These are phyloP conservation scores for Oreohelix idahoensis DNA, from an alignment of 1,140 invertebrate genomes.

Conservation along the genomic window DNA sequence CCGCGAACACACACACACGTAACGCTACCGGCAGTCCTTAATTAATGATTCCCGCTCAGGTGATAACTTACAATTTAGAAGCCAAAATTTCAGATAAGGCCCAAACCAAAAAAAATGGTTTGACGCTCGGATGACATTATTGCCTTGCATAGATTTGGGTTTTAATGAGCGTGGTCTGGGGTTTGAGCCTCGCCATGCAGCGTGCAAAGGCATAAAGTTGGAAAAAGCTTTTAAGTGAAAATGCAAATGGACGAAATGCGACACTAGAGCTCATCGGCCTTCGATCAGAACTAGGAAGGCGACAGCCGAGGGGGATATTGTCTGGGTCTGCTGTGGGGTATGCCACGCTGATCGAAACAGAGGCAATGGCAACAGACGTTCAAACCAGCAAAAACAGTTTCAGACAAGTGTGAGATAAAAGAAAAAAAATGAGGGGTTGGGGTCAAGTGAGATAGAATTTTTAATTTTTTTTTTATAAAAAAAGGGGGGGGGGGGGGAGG, in stretches of 20 bases:
- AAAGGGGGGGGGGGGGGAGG: too few species aligned
- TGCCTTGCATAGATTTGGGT: conserved; percentile 19
- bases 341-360: not conserved
- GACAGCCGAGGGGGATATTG: not conserved
- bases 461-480: too few species aligned
- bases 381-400: too few species aligned
- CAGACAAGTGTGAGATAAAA: too few species aligned
- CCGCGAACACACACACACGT: too few species aligned
- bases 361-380: not conserved
- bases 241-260: conserved; percentile 16
- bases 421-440: too few species aligned
- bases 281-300: not conserved
- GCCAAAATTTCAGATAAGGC: not conserved
- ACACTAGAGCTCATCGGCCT: not conserved
- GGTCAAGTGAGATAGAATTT: too few species aligned
- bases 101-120: not conserved
- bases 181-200: not conserved
- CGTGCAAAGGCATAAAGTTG: conserved; percentile 3
- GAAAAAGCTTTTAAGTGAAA: conserved; percentile 9
- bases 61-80: not conserved
- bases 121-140: not conserved
- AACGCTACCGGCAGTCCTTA: not conserved
- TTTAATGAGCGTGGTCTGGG: not conserved
- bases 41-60: not conserved
- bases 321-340: not conserved